A percentile compares a stretch with the other conserved stretches of the same genome.
Evolutionary conservation across 2,888 invertebrate species (phyloP).

Genomic region (Iphiclides podalirius): DNA sequence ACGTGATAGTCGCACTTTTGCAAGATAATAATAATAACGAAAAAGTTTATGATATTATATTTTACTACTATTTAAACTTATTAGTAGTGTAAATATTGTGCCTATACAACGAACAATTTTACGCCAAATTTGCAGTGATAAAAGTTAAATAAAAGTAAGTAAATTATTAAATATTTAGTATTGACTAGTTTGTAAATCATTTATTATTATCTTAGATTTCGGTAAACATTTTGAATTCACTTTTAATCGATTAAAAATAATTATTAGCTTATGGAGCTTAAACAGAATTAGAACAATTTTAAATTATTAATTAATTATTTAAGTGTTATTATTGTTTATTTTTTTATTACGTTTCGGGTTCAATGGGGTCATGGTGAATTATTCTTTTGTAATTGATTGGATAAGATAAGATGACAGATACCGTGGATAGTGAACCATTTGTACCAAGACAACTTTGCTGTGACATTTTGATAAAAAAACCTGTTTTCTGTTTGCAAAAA

Average conservation of each 20-base stretch:
- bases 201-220: no score
- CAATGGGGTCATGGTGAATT: constrained; percentile 26
- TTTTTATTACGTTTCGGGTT: constrained; percentile 9
- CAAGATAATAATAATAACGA: constrained; percentile 15
- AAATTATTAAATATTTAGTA: constrained; percentile 10
- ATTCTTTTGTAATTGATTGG: constrained; percentile 36
- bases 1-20: constrained; percentile 27
- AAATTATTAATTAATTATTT: neutral
- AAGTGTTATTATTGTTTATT: neutral
- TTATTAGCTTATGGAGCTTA: neutral
- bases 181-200: no score
- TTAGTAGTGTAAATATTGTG: constrained; percentile 23
- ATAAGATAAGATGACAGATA: constrained; percentile 46
- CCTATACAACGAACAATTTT: neutral
- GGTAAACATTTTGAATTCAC: neutral
- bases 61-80: constrained; percentile 9
- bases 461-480: no score
- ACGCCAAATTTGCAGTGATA: neutral
- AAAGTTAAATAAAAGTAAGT: constrained; percentile 21
- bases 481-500: no score
- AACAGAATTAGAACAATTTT: neutral
- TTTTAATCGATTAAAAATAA: neutral
- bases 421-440: no score
- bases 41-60: constrained; percentile 11
- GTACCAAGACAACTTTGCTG: no score